Conservation (phyloP, 2,113 vertebrate genomes). For the Danionella cerebrum region DNA sequence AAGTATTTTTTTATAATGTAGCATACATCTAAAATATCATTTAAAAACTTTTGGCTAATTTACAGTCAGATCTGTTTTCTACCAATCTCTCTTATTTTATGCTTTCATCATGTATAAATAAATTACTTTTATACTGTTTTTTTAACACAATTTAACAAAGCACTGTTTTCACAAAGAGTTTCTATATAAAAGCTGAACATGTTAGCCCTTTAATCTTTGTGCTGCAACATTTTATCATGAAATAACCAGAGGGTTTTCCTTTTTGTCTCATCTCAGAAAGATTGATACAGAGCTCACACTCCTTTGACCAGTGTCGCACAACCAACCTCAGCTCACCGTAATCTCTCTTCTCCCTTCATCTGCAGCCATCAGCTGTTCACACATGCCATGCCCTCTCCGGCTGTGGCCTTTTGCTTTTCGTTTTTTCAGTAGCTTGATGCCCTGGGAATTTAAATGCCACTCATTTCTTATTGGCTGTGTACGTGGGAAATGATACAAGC, state of each 20-base stretch:
- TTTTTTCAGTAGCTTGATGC: not conserved
- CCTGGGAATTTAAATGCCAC: conserved; percentile 12
- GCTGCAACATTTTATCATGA: conserved; percentile 10
- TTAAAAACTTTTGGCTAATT: too few relatives aligned
- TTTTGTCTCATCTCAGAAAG: conserved; percentile 21
- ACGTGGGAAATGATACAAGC: not conserved
- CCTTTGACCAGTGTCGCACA: conserved; percentile 14
- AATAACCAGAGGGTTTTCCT: conserved; percentile 11
- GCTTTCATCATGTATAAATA: not conserved
- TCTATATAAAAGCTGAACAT: not conserved
- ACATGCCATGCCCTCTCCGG: not conserved
- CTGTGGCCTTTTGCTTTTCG: not conserved
- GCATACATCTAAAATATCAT: too few relatives aligned
- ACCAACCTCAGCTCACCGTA: conserved; percentile 11
- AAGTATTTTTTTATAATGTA: too few relatives aligned
- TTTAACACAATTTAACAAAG: not conserved
- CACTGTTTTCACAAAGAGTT: conserved; percentile 3
- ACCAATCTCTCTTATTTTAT: not conserved
- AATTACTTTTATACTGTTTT: not conserved
- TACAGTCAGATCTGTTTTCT: too few relatives aligned
- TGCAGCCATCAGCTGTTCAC: not conserved
- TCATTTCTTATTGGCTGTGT: conserved; percentile 10
- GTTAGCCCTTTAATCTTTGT: not conserved
- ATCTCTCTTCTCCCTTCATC: conserved; percentile 21
- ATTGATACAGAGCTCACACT: conserved; percentile 7